Base-by-base conservation (phyloP, 2,113 vertebrate genomes). In the Aspidoscelis tigris region DNA sequence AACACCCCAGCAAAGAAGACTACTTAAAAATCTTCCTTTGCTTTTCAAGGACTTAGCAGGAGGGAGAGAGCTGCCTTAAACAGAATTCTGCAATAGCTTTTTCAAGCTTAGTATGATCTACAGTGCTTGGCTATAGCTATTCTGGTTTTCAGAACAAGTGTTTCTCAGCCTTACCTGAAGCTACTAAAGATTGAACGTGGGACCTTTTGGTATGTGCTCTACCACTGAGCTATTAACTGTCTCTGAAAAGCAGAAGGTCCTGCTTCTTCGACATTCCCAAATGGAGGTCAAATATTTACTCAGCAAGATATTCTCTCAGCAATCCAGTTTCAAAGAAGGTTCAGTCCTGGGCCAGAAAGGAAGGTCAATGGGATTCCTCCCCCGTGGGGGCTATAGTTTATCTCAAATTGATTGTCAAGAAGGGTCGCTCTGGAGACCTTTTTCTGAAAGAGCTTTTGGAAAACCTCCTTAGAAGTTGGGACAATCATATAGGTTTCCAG, bases 191-290 rank as follows among this genome's bases (percentile, higher is more conserved):
- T 61, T 83, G 89, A 82, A 88, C 84, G 89, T 88, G 88, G 85
- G 87, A 61, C 50, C 7, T 71, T 84, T 76, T 26, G 66, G 24
- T 47, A 33, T 76, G 22, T 76, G 73, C 47, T 76, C 18, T n/a
- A 53, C 73, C 9, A 84, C 41, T 86, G 89, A 90, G 86, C 84
- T 93, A 90, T 93, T 86, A 84, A 87, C 41, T 89, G 86, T 71
- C 22, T 74, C 83, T 91, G 86, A 89, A 92, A 93, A 92, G 87
- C 88, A 89, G 90, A 94, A 92, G 87, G 88, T 92, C 87, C 86
- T 89, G 87, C 90, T 89, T 87, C 83, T 89, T 90, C 83, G 84
- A 88, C 89, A 83, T 68, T 80, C 69, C 83, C 89, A 86, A 84
- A 82, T 6, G 11, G 84, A 68, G 84, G 89, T 93, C 91, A 93